Evolutionary conservation across 2,797 vertebrate genomes (phyloP).

Genomic region (Sebastes steindachneri): DNA sequence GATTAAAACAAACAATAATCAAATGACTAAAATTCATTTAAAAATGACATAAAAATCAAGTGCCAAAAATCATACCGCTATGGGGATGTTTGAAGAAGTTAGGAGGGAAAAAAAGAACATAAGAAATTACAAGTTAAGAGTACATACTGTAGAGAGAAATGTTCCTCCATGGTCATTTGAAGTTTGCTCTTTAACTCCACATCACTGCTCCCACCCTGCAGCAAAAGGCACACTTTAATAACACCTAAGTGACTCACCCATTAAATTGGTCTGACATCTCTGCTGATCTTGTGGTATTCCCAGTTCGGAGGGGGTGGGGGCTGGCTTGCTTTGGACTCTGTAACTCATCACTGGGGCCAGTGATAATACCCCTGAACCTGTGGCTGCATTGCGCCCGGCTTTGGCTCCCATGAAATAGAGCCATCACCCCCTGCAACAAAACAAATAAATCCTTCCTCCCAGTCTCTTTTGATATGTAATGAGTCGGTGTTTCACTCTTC

Average conservation of each 20-base stretch:
- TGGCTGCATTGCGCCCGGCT: conserved; percentile 80
- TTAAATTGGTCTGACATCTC: conserved; percentile 80
- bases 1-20: background rate
- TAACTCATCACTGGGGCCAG: conserved; percentile 73
- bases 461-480: conserved; percentile 98
- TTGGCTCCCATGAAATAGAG: conserved; percentile 93
- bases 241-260: conserved; percentile 81
- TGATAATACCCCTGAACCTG: conserved; percentile 80
- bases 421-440: conserved; percentile 94
- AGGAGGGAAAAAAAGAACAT: background rate
- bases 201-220: conserved; percentile 55
- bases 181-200: conserved; percentile 67
- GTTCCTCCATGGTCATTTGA: conserved; percentile 57
- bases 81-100: background rate
- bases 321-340: conserved; percentile 60
- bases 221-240: conserved; percentile 60
- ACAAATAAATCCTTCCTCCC: conserved; percentile 96
- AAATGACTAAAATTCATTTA: background rate
- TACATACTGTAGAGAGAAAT: conserved; percentile 1
- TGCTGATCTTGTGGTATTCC: conserved; percentile 77
- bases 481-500: conserved; percentile 94
- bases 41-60: background rate
- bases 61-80: background rate
- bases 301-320: conserved; percentile 52
- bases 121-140: conserved; percentile 13